A percentile compares a stretch with the other conserved stretches of the same genome.
Evolutionary conservation across 2,888 invertebrate species (phyloP).

Genomic region (Campoplex capitator): DNA sequence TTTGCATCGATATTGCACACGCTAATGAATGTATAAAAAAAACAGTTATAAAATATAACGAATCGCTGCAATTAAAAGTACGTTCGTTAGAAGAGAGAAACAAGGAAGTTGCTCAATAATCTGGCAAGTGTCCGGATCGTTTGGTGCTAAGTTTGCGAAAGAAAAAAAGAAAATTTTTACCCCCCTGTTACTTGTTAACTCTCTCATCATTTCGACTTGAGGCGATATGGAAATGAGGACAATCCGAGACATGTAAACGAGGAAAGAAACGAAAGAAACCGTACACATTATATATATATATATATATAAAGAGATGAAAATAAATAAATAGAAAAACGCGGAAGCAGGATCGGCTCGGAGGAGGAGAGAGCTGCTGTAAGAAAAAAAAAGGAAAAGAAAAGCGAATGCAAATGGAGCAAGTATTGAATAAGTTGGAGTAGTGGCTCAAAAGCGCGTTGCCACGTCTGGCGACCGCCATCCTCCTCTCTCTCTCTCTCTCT

Average conservation of each 20-base stretch:
- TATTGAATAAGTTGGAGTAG: conserved; percentile 36
- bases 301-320: conserved; percentile 14
- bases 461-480: neutral
- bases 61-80: conserved; percentile 51
- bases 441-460: neutral
- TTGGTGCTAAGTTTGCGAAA: conserved; percentile 41
- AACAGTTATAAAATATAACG: conserved; percentile 13
- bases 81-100: conserved; percentile 26
- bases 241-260: conserved; percentile 34
- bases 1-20: neutral
- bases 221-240: conserved; percentile 63
- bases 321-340: conserved; percentile 28
- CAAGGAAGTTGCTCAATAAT: conserved; percentile 22
- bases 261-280: conserved; percentile 36
- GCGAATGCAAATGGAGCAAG: conserved; percentile 39
- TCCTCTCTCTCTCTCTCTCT: neutral
- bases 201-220: conserved; percentile 38
- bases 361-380: neutral
- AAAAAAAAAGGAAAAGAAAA: conserved; percentile 5
- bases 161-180: neutral
- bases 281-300: too few relatives aligned
- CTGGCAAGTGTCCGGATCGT: conserved; percentile 16
- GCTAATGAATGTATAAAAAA: neutral
- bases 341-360: neutral
- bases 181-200: conserved; percentile 62